Evolutionary conservation across 2,888 invertebrate species (phyloP), one percentile per base, ranked within the genome.

Genomic region (Mesoligia furuncula): DNA sequence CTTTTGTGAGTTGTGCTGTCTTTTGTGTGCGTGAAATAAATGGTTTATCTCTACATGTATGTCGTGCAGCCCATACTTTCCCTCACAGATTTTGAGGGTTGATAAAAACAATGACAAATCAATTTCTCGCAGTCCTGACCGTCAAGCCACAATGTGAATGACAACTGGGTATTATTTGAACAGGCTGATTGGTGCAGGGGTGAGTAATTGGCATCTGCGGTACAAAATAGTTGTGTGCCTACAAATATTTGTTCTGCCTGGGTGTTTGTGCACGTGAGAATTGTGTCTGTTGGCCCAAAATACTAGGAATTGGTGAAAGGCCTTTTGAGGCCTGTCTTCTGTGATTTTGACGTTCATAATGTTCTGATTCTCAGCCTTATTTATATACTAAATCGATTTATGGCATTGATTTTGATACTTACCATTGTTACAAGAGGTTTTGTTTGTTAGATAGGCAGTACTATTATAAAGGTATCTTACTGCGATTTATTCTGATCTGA

Each of bases 111-210:
- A 61, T 51, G 74, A 73, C n/a, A 27, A 51, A 81, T 74, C 75
- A 75, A 81, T 77, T 42, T 13, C 15, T 81, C 39, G 15, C 59
- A 31, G n/a, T 11, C 8, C n/a, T 59, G 27, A n/a, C 75, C n/a
- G 20, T 42, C 42, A 81, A 24, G 42, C 81, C 31, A 13, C 77
- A 39, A 77, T 57, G 42, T 42, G 61, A 74, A 74, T 81, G 61
- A 51, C 81, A 74, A 74, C 75, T 42, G 61, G 27, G 42, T 75
- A 61, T 51, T 77, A 61, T 42, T 77, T 77, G 81, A 61, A 51
- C 31, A 24, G 31, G 11, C 2, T 31, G 42, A 42, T 81, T 74
- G 81, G 20, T 59, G n/a, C n/a, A 8, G 31, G 45, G 48, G 11
- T 15, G 42, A 17, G n/a, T 61, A 77, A 61, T 51, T 81, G 42